Evolutionary conservation across 2,888 invertebrate species (phyloP).

Genomic region (Stenolophus ochropezus): DNA sequence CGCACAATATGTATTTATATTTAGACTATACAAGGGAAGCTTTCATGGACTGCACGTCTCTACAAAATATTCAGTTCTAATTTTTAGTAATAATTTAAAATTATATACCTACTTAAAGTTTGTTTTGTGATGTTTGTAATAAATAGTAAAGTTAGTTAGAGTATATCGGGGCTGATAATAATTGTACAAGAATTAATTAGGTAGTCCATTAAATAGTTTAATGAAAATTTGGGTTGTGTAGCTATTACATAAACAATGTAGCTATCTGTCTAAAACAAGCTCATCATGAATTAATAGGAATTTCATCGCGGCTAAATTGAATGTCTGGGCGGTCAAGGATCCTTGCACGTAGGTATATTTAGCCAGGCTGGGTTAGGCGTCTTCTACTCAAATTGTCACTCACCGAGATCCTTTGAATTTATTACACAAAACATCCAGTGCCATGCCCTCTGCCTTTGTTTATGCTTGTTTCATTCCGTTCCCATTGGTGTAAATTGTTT

Average conservation of each 20-base stretch:
- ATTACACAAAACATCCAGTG: conserved; percentile 1
- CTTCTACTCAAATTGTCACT: conserved; percentile 40
- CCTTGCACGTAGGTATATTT: conserved; percentile 25
- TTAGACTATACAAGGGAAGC: too few species aligned
- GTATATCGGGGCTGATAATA: too few species aligned
- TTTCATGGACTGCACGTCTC: too few species aligned
- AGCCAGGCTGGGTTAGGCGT: neutral
- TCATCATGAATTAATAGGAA: conserved; percentile 44
- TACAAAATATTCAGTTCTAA: too few species aligned
- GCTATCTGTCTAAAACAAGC: conserved; percentile 38
- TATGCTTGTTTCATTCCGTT: conserved; percentile 30
- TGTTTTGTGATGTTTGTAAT: too few species aligned
- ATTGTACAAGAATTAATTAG: conserved; percentile 23
- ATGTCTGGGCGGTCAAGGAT: conserved; percentile 39
- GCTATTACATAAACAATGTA: conserved; percentile 46
- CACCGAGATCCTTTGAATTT: conserved; percentile 35
- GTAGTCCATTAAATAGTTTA: conserved; percentile 23
- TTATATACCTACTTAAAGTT: too few species aligned
- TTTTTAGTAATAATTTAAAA: too few species aligned
- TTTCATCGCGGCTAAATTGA: conserved; percentile 45
- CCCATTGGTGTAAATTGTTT: conserved; percentile 31
- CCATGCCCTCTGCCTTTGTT: conserved; percentile 5
- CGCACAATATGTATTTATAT: too few species aligned
- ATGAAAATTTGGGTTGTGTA: conserved; percentile 28
- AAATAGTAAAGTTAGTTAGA: too few species aligned